A percentile compares a stretch with the other conserved stretches of the same genome.
These are phyloP conservation scores for Coelopa pilipes DNA, from an alignment of 2,888 invertebrate genomes.

Conservation along the genomic window DNA sequence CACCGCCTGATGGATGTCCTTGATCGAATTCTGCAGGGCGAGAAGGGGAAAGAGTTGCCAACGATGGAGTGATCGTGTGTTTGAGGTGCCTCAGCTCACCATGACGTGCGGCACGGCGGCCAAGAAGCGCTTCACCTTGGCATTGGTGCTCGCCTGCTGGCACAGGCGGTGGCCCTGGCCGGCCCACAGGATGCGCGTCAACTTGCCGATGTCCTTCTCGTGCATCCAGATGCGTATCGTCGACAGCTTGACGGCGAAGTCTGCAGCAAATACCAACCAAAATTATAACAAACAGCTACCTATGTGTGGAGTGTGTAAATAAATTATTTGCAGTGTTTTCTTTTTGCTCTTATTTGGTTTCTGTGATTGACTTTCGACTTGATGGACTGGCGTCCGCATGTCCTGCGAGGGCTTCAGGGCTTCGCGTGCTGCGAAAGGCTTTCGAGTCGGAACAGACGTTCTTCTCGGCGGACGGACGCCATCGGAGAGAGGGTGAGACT, in stretches of 20 bases:
- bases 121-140: conserved; percentile 84
- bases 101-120: conserved; percentile 94
- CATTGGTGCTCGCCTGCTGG: conserved; percentile 86
- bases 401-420: neutral
- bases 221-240: conserved; percentile 97
- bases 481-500: too few relatives aligned
- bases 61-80: neutral
- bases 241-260: conserved; percentile 82
- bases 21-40: conserved; percentile 76
- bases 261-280: conserved; percentile 65
- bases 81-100: conserved; percentile 69
- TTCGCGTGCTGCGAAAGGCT: neutral
- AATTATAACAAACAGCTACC: too few relatives aligned
- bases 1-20: conserved; percentile 82
- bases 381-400: neutral
- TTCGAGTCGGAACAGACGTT: conserved; percentile 13
- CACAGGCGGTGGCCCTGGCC: conserved; percentile 87
- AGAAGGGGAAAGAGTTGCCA: neutral
- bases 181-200: conserved; percentile 90
- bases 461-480: too few relatives aligned
- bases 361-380: neutral
- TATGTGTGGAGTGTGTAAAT: too few relatives aligned
- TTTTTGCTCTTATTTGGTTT: neutral
- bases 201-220: conserved; percentile 85
- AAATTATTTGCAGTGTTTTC: too few relatives aligned